Base-by-base conservation (phyloP, 2,797 vertebrate genomes). In the Hemitrygon akajei region DNA sequence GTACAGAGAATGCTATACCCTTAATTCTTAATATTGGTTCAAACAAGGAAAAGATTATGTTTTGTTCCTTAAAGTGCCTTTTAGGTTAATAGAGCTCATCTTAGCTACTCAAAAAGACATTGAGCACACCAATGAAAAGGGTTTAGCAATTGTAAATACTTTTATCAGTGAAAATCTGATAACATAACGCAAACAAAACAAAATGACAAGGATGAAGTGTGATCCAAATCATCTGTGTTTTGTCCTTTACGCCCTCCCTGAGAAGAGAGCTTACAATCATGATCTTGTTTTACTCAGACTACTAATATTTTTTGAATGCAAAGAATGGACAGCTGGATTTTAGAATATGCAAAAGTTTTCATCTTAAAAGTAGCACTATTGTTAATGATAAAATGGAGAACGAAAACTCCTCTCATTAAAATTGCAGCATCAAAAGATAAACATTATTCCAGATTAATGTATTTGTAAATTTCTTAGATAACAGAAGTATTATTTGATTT, bases 91-190 rank as follows among this genome's bases (percentile, higher is more conserved):
- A 37, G 63, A 69, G 16, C 86, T 69, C 63, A 89, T n/a, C 86
- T 69, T 10, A 89, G 66, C n/a, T 69, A 89, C 63, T 89, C 63
- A 22, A 66, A 89, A 86, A 66, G n/a, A n/a, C n/a, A 89, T 69
- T 89, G n/a, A 89, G 9, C n/a, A 69, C 56, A 89, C 58, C 86
- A 66, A 34, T 89, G n/a, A 37, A 89, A 69, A 22, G n/a, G 86
- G 60, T 89, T 89, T 69, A 69, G 22, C 86, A 10, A 18, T 37
- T 69, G 63, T 37, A 89, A 69, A 89, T 69, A 69, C n/a, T 11
- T 18, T 89, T 60, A 34, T 89, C 63, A 89, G 60, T 63, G n/a
- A 89, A 89, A 66, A 89, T 89, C 86, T 69, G 86, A 89, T 89
- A 69, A 89, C 60, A 69, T 69, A 89, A 69, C 18, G 9, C 60